Evolutionary conservation across 2,113 vertebrate species (phyloP).

Genomic region (Monarcha castaneiventris): DNA sequence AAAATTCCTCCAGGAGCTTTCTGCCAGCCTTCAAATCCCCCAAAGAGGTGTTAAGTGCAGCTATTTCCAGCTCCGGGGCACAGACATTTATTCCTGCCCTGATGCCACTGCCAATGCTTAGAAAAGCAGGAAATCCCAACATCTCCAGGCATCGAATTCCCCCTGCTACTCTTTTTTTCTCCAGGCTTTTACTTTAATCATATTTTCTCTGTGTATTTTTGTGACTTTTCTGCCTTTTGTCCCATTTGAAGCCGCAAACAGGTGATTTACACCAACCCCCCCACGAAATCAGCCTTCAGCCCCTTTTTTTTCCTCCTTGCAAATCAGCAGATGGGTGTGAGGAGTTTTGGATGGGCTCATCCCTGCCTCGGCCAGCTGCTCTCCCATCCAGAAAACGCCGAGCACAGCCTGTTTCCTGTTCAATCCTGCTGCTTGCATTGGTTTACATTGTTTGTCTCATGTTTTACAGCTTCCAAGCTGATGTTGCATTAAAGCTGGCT

Average conservation of each 20-base stretch:
- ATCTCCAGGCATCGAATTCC: not conserved
- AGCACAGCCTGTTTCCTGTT: slow-evolving; percentile 27
- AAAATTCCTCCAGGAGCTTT: not conserved
- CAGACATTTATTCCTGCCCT: not conserved
- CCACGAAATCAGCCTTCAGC: not conserved
- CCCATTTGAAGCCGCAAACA: not conserved
- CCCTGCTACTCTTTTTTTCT: not conserved
- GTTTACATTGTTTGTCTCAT: slow-evolving; percentile 1
- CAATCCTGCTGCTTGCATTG: not conserved
- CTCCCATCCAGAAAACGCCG: not conserved
- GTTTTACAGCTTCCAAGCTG: slow-evolving; percentile 36
- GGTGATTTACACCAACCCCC: not conserved
- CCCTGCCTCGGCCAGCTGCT: not conserved
- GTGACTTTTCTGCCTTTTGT: not conserved
- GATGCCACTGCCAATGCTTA: not conserved
- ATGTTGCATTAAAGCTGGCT: slow-evolving; percentile 2
- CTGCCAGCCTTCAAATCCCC: not conserved
- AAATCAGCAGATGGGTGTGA: not conserved
- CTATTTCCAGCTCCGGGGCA: not conserved
- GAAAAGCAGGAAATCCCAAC: not conserved
- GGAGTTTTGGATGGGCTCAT: not conserved
- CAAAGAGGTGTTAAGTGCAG: not conserved
- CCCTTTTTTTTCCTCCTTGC: not conserved
- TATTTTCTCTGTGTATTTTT: not conserved
- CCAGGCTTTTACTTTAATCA: not conserved